Evolutionary conservation across 2,113 vertebrate genomes (phyloP), one percentile per base, ranked within the genome.

Genomic region (Urocynchramus pylzowi): DNA sequence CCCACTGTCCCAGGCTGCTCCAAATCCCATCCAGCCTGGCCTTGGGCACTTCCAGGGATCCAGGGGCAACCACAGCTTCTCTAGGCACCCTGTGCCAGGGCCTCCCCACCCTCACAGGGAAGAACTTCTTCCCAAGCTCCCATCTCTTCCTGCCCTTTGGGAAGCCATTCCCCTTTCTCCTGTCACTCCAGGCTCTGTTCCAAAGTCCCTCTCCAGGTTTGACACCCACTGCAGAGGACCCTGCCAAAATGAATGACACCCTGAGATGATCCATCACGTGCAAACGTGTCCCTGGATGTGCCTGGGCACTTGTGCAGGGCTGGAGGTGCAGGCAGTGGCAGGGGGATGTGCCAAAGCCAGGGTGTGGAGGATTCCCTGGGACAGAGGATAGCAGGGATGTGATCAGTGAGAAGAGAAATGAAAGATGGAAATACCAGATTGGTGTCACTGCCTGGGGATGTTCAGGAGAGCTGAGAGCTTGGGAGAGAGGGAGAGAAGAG

Each of bases 401-500:
- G 53, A 33, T 3, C 10, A 20, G 91, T 42, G 88, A 88, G 75
- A n/a, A 78, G 50, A 10, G 73, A 86, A 88, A 92, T 5, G 70
- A 59, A 92, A 85, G 86, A 7, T 50, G 92, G 33, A 88, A 97
- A 94, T 77, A 95, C 90, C 85, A 0, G 88, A 45, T 1, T 33
- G 64, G 54, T 85, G 85, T 26, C 85, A 83, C 67, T 0, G 2
- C 82, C 13, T 33, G 70, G 78, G 70, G 56, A 87, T 11, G 90
- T 7, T 82, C 90, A 59, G 69, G 81, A 96, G 16, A 76, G 90
- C 70, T 42, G 84, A 91, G 78, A 93, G 90, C 90, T 95, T 95
- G 79, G 82, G 74, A 95, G 67, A 95, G 44, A 96, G 90, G 57
- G 70, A 96, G 49, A 96, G 52, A 95, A 90, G 61, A 90, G 19